Evolutionary conservation across 2,888 invertebrate species (phyloP), one percentile per base, ranked within the genome.

Genomic region (Ophion slaviceki): DNA sequence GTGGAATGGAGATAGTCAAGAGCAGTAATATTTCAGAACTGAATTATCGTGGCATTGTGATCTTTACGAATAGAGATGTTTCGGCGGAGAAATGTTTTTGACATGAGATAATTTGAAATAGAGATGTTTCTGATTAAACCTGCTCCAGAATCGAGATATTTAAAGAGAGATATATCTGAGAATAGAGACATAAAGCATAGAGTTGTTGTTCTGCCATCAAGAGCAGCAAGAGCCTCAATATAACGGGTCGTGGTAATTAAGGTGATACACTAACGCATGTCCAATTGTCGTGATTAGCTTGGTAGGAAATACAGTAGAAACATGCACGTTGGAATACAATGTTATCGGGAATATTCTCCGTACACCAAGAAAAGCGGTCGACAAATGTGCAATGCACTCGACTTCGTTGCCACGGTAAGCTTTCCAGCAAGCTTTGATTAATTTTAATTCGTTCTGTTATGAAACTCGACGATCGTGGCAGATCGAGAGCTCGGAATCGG

Each of bases 281-380:
- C 70, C 53, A 82, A 80, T 76, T 89, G 89, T 91, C 86, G 89
- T 94, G 91, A 88, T 88, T 90, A 94, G 94, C 91, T 89, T 94
- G 89, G 89, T 94, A 90, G 94, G 94, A 90, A 92, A 92, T 89
- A 91, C 91, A 82, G 90, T 93, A 90, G 94, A 95, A 90, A 93
- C 89, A 86, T 92, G 92, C 88, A 92, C 91, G 83, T 91, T 94
- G 91, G 91, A 93, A 88, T 94, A 93, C 90, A 93, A 92, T 89
- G 90, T 94, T 88, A 88, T 94, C 87, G 94, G 94, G 88, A 94
- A 94, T 88, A 91, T 91, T 85, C 87, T 91, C 67, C 88, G 62
- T 88, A 89, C 76, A 81, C 88, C 88, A 59, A 82, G 82, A 80
- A 89, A 89, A 84, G 87, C 84, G 75, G 82, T 89, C 85, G 87